phyloP scores from a whole-genome alignment of 2,888 invertebrate species.

The Drosophila siamana region DNA sequence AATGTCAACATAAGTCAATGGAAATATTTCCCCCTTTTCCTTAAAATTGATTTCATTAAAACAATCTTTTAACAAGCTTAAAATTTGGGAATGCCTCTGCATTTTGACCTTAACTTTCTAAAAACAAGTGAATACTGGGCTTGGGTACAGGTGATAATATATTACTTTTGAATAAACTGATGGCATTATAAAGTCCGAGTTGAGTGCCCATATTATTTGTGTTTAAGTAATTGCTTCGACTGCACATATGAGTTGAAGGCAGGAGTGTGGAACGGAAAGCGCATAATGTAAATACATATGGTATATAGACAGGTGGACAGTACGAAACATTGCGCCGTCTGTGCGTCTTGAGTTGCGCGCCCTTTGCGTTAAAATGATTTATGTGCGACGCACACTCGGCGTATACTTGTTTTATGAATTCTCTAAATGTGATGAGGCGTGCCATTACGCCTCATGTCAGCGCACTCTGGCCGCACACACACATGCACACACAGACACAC shows the following conservation, averaged over 20 bases:
- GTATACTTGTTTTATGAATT: constrained; percentile 71
- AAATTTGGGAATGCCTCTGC: too few species aligned
- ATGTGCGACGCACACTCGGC: constrained; percentile 57
- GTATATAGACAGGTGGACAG: constrained; percentile 42
- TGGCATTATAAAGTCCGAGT: constrained; percentile 34
- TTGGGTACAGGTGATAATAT: not conserved
- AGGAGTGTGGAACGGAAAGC: constrained; percentile 4
- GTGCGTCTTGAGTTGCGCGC: constrained; percentile 13
- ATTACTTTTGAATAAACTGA: constrained; percentile 30
- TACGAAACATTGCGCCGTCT: constrained; percentile 27
- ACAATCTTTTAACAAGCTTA: too few species aligned
- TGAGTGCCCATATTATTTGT: constrained; percentile 40
- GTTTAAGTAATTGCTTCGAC: constrained; percentile 58
- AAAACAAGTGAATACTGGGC: not conserved
- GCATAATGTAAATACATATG: constrained; percentile 49
- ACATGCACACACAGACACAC: constrained; percentile 62
- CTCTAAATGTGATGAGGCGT: constrained; percentile 48
- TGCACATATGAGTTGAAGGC: constrained; percentile 24
- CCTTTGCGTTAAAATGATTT: constrained; percentile 63
- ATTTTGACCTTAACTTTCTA: not conserved
- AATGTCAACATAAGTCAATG: too few species aligned
- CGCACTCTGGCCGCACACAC: constrained; percentile 48
- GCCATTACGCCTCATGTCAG: constrained; percentile 61
- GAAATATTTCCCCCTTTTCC: too few species aligned
- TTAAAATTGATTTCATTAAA: too few species aligned